Evolutionary conservation across 2,113 vertebrate genomes (phyloP), one percentile per base, ranked within the genome.

Genomic region (Cathartes aura): DNA sequence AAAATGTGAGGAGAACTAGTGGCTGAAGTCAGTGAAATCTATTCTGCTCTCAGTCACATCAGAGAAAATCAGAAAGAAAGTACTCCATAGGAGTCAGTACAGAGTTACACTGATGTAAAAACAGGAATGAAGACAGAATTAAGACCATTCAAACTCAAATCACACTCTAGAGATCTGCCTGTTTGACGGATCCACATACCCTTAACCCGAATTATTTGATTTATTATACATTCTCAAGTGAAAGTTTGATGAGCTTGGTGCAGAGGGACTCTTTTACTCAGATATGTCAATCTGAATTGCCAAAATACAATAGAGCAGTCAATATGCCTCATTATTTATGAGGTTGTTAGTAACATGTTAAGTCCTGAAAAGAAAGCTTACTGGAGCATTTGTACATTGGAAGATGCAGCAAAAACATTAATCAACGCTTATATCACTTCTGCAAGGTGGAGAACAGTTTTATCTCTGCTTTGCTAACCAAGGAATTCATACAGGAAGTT

Each of bases 81-180:
- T 56, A 93, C 83, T 86, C 78, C 87, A 90, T n/a, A 87, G 92
- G 89, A 95, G 89, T 74, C 82, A 94, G 34, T 45, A 96, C 36
- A 68, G n/a, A 67, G 34, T 78, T 95, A 71, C 55, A 82, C 11
- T 58, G 19, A n/a, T 43, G 56, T 62, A 75, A 87, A 76, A 85
- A 78, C 16, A 83, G 42, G 40, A 75, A 63, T 34, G 58, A 88
- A 86, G 45, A 74, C 47, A 93, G 58, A 93, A 95, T 79, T 64
- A 82, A 72, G 45, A 47, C 34, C 66, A 74, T 22, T 84, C 63
- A 79, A 53, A 75, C 23, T 48, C 71, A 52, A 85, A 72, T 63
- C n/a, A 66, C 34, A 45, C 15, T 73, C 30, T 52, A 76, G 67
- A 88, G 34, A 53, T 53, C 47, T 40, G 60, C 23, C n/a, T 67